phyloP scores from a whole-genome alignment of 2,888 invertebrate species.

The Andrena hattorfiana region DNA sequence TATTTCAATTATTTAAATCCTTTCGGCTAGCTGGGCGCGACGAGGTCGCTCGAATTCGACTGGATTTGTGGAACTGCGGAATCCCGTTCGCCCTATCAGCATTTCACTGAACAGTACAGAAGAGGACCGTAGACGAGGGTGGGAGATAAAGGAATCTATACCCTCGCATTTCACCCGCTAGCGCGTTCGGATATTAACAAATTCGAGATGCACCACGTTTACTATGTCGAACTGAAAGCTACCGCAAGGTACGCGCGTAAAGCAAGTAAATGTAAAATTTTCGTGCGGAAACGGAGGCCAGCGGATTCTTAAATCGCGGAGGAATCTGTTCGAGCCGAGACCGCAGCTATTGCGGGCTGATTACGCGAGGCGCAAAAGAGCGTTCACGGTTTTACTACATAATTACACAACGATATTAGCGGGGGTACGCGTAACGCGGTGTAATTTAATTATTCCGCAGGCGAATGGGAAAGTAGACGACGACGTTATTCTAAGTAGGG shows the following conservation, averaged over 20 bases:
- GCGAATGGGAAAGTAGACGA: conserved; percentile 16
- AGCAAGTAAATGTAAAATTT: not conserved
- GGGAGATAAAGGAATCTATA: too few species aligned
- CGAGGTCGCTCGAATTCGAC: conserved; percentile 71
- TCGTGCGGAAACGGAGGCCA: not conserved
- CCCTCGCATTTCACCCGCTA: not conserved
- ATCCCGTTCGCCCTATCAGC: conserved; percentile 66
- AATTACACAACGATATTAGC: conserved; percentile 21
- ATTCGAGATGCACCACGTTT: not conserved
- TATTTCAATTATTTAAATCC: conserved; percentile 77
- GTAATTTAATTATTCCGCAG: conserved; percentile 44
- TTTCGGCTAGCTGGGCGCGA: conserved; percentile 5
- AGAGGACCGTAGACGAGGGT: too few species aligned
- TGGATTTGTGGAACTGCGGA: conserved; percentile 63
- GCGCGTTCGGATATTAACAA: not conserved
- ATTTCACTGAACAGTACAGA: conserved; percentile 28
- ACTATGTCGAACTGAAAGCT: not conserved
- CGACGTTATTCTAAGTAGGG: conserved; percentile 42
- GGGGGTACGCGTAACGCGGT: conserved; percentile 9
- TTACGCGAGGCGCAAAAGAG: not conserved
- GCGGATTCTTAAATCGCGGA: not conserved
- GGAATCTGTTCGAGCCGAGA: not conserved
- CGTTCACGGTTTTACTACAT: conserved; percentile 6
- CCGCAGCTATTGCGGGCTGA: not conserved
- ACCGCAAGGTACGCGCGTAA: too few species aligned